Percentiles rank a stretch among this genome's conserved stretches.
Conservation (phyloP, 2,113 vertebrate genomes). For the Sminthopsis crassicaudata region DNA sequence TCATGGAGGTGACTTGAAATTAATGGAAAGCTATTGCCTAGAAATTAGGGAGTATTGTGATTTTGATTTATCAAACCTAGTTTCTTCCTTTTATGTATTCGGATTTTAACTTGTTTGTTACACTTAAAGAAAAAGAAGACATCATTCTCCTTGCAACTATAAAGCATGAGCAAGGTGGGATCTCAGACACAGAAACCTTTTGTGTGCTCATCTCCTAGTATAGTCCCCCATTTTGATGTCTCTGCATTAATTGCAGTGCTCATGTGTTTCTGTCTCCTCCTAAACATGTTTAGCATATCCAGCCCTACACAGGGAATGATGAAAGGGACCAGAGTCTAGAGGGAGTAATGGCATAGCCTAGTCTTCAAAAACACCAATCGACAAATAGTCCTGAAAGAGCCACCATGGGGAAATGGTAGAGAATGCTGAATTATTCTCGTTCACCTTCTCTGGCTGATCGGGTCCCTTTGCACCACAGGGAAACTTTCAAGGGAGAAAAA, state of each 20-base stretch:
- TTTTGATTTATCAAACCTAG: neutral
- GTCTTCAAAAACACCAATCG: neutral
- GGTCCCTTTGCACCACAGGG: conserved; percentile 38
- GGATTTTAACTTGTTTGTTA: neutral
- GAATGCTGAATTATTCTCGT: neutral
- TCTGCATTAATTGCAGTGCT: neutral
- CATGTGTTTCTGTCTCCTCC: neutral
- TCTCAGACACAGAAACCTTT: neutral
- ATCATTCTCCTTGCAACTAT: neutral
- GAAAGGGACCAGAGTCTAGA: neutral
- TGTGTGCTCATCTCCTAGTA: neutral
- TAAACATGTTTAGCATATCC: neutral
- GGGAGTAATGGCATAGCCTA: neutral
- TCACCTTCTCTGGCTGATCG: conserved; percentile 34
- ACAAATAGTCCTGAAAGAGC: conserved; percentile 10
- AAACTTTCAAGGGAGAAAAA: conserved; percentile 47
- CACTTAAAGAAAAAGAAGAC: neutral
- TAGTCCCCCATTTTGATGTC: neutral
- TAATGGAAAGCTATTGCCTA: neutral
- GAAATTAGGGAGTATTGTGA: neutral
- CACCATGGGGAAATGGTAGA: neutral
- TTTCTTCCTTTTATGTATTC: neutral
- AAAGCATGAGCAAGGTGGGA: neutral
- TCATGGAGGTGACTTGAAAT: neutral
- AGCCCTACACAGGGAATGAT: neutral